These are phyloP conservation scores for Philonicus albiceps DNA, from an alignment of 2,888 invertebrate genomes.

Conservation along the genomic window DNA sequence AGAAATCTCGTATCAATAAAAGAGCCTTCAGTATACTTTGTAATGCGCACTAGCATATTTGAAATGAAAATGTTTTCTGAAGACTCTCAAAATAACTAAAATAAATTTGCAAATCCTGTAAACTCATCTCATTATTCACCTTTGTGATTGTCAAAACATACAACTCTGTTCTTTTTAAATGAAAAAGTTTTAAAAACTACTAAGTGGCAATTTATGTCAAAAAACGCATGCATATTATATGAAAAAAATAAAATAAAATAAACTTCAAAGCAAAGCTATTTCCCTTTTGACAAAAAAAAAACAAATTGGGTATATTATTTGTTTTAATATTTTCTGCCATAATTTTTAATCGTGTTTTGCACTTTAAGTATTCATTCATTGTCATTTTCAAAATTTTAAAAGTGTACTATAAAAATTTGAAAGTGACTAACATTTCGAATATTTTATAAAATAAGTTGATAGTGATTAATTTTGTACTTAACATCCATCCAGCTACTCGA, in stretches of 20 bases:
- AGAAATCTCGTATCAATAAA: not conserved
- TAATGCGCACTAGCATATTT: not conserved
- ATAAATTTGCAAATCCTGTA: not conserved
- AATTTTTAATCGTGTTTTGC: not conserved
- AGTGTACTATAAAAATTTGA: too few species aligned
- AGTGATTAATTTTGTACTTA: too few species aligned
- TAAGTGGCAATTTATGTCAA: not conserved
- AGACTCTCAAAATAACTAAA: not conserved
- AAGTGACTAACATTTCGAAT: too few species aligned
- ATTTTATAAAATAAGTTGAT: too few species aligned
- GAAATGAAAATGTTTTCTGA: not conserved
- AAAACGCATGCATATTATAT: not conserved
- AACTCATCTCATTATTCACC: not conserved
- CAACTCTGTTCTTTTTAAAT: not conserved
- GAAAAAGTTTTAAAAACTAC: not conserved
- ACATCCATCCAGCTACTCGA: too few species aligned
- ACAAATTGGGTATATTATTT: not conserved
- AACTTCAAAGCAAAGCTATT: not conserved
- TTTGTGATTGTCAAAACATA: not conserved
- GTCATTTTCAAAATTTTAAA: too few species aligned
- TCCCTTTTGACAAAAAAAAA: not conserved
- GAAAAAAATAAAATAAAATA: too few species aligned
- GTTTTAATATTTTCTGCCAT: not conserved
- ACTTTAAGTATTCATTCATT: not conserved
- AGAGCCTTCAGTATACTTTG: not conserved